Evolutionary conservation across 2,797 vertebrate genomes (phyloP), one percentile per base, ranked within the genome.

Genomic region (Clamator glandarius): DNA sequence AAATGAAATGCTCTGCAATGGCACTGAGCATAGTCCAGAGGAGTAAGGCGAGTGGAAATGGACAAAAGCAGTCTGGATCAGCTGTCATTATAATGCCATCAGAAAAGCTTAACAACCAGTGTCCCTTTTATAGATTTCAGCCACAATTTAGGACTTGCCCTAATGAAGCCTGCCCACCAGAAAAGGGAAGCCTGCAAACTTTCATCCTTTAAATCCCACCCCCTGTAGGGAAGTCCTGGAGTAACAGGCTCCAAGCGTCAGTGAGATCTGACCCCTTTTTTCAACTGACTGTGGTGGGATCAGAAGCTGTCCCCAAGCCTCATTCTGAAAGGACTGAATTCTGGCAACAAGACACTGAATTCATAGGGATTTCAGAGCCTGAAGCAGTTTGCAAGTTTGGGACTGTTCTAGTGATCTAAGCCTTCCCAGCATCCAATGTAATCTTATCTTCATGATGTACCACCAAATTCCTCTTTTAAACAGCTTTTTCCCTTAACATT

Each of bases 221-320:
- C 8, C 1, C 19, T 8, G 0, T 20, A 63, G 19, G 33, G 28
- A 73, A 88, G 69, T 69, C 41, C 26, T 67, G 36, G 31, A 86
- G 17, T 36, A 79, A 48, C 11, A 15, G 6, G 26, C 16, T 76
- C 48, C 26, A 75, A 55, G 21, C 6, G 39, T 13, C 21, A 55
- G 13, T 11, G 28, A 17, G 15, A 78, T 48, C 4, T 23, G 52
- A n/a, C 8, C 9, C 29, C 33, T 59, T 63, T 59, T 18, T 36
- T 72, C 42, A 62, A 11, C 16, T 26, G 15, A n/a, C 28, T 0
- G 0, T 21, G 12, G 8, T 9, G 12, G 15, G 21, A 8, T 52
- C 57, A 80, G 36, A 36, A 29, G 21, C 31, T 66, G 11, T n/a
- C n/a, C 18, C 25, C 36, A 57, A 6, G 7, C 33, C 35, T 58